phyloP scores from a whole-genome alignment of 2,888 invertebrate genomes.

The Lucinisca nassula region DNA sequence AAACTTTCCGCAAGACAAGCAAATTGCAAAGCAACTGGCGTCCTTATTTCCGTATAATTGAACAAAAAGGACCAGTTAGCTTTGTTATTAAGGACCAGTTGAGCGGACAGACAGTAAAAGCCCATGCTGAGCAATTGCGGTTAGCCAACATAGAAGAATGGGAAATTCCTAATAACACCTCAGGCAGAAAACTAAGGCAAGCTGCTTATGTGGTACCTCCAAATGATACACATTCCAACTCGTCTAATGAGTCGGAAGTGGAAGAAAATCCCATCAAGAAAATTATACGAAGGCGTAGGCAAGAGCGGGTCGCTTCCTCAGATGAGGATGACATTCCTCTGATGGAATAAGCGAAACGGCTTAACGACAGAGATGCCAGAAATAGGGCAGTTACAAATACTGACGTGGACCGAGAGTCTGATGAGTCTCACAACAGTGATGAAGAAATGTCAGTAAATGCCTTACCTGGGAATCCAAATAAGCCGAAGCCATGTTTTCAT shows the following conservation, averaged over 20 bases:
- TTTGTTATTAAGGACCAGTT: constrained; percentile 52
- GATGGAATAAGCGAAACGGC: constrained; percentile 16
- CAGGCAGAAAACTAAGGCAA: background rate
- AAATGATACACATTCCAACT: background rate
- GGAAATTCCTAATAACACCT: constrained; percentile 1
- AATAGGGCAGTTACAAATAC: background rate
- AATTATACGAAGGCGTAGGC: background rate
- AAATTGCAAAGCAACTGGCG: constrained; percentile 60
- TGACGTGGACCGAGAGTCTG: background rate
- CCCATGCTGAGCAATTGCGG: constrained; percentile 38
- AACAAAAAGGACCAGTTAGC: constrained; percentile 41
- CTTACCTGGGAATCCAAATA: too few relatives aligned
- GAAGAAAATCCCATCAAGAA: background rate
- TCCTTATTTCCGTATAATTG: constrained; percentile 58
- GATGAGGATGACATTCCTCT: constrained; percentile 52
- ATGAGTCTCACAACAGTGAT: background rate
- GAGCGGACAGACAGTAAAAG: constrained; percentile 9
- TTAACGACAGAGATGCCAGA: background rate
- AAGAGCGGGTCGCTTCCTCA: constrained; percentile 21
- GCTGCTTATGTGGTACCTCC: constrained; percentile 16
- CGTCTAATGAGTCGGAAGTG: background rate
- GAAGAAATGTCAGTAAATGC: too few relatives aligned
- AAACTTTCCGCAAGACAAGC: constrained; percentile 32
- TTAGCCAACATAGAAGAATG: constrained; percentile 38
- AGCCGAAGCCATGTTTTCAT: too few relatives aligned